Base-by-base conservation (phyloP, 2,888 invertebrate genomes). In the Danaus chrysippus region DNA sequence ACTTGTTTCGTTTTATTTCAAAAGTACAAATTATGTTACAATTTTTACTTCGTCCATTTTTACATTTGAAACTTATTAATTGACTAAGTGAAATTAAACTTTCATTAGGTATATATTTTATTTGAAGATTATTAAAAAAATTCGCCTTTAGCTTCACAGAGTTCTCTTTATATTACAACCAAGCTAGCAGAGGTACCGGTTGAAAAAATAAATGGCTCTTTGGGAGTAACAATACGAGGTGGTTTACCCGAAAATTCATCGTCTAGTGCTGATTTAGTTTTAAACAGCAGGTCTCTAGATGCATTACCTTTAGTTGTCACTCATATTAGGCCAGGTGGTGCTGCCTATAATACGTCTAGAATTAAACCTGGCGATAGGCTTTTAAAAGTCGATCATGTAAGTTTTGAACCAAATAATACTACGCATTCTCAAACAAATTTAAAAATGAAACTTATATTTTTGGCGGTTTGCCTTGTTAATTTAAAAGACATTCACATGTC, bases 321-420 rank as follows among this genome's bases (percentile, higher is more conserved):
- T 0, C 95, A 97, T 75, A 96, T 98, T 6, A 92, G 97, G 70
- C 94, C 96, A 10, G 96, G 96, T 59, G 97, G 98, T 0, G 96
- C 98, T 0, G 97, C 98, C 2, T 96, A 97, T 69, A 96, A 96
- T 76, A 96, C 96, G 63, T 97, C 98, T 0, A 94, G 97, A 67
- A 94, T 98, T 68, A 95, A 97, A 80, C 94, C 96, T 42, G 98
- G 98, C 2, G 98, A 98, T 82, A 93, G 98, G 23, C 88, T 98
- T 34, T 77, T 98, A 64, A 96, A 96, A 70, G 96, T 98, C 58
- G 97, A 98, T 83, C 94, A 95, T 82, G 93, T 93, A 78, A 92
- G 92, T 89, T 54, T 19, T 6, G 23, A 5, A 34, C 23, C 23
- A 6, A 34, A 34, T 34, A 34, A 34, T 34, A 34, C 23, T 34